Evolutionary conservation across 2,888 invertebrate genomes (phyloP).

Genomic region (Leistus spinibarbis): DNA sequence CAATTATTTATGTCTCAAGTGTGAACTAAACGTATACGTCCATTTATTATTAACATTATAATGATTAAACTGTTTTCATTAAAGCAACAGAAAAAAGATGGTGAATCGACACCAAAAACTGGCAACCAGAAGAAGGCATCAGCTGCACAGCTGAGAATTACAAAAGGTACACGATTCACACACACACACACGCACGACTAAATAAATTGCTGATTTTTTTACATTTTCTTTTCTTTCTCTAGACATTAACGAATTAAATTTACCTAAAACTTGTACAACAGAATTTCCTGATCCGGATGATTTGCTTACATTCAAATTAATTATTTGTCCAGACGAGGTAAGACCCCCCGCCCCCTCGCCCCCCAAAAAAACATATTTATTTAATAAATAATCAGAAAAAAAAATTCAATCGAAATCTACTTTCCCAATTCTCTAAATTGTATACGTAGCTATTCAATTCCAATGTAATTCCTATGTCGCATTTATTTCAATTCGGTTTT

Average conservation of each 20-base stretch:
- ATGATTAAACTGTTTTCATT: slow-evolving; percentile 99
- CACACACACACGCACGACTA: too few species aligned
- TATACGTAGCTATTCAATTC: too few species aligned
- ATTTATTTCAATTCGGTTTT: too few species aligned
- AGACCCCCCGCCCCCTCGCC: too few species aligned
- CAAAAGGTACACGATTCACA: slow-evolving; percentile 85
- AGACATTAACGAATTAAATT: slow-evolving; percentile 97
- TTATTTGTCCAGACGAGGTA: slow-evolving; percentile 95
- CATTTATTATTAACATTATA: slow-evolving; percentile 48
- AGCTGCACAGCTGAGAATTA: slow-evolving; percentile 95
- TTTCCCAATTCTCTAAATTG: too few species aligned
- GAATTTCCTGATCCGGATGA: slow-evolving; percentile 98
- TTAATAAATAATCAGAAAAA: too few species aligned
- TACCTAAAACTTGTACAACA: slow-evolving; percentile 95
- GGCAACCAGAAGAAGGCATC: slow-evolving; percentile 90
- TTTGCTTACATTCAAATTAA: slow-evolving; percentile 92
- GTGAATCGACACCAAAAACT: slow-evolving; percentile 77
- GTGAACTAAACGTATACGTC: slow-evolving; percentile 28
- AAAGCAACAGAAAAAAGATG: slow-evolving; percentile 98
- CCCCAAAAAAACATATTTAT: too few species aligned
- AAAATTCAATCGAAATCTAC: too few species aligned
- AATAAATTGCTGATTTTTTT: slow-evolving; percentile 39
- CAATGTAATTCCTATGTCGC: too few species aligned
- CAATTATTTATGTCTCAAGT: slow-evolving; percentile 38
- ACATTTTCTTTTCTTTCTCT: slow-evolving; percentile 54